These are phyloP conservation scores for Scrobipalpa costella DNA, from an alignment of 2,888 invertebrate species.

Conservation along the genomic window DNA sequence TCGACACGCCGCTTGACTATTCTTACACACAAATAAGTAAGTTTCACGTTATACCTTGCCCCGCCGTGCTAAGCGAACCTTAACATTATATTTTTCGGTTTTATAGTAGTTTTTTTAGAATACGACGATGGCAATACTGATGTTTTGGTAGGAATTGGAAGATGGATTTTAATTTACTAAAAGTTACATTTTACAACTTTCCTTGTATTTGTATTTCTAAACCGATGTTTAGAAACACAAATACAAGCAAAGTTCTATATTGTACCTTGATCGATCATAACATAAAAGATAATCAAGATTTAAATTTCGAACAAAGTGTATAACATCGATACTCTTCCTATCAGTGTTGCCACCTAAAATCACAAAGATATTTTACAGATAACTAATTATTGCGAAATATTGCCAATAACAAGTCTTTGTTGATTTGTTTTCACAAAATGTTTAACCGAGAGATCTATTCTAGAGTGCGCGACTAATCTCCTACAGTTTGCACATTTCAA, in stretches of 20 bases:
- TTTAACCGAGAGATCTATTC: slow-evolving; percentile 9
- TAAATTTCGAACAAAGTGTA: background rate
- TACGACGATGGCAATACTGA: slow-evolving; percentile 28
- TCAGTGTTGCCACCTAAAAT: slow-evolving; percentile 27
- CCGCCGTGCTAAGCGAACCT: slow-evolving; percentile 61
- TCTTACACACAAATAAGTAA: slow-evolving; percentile 39
- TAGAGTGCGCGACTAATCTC: slow-evolving; percentile 1
- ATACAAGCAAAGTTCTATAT: too few species aligned
- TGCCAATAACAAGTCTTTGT: slow-evolving; percentile 10
- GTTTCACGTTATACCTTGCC: slow-evolving; percentile 34
- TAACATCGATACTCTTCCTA: background rate
- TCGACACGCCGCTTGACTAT: slow-evolving; percentile 30
- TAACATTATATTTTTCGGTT: slow-evolving; percentile 15
- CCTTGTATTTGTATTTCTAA: too few species aligned
- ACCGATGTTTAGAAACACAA: too few species aligned
- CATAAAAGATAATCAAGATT: too few species aligned
- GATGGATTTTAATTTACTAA: too few species aligned
- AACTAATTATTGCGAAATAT: slow-evolving; percentile 20
- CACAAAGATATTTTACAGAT: slow-evolving; percentile 3
- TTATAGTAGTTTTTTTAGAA: slow-evolving; percentile 12
- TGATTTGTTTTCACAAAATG: slow-evolving; percentile 5
- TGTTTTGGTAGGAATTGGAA: background rate
- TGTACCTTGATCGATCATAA: too few species aligned
- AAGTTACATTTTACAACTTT: too few species aligned
- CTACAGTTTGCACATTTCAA: slow-evolving; percentile 1